phyloP scores from a whole-genome alignment of 2,888 invertebrate genomes.

The Scaptomyza reducta region DNA sequence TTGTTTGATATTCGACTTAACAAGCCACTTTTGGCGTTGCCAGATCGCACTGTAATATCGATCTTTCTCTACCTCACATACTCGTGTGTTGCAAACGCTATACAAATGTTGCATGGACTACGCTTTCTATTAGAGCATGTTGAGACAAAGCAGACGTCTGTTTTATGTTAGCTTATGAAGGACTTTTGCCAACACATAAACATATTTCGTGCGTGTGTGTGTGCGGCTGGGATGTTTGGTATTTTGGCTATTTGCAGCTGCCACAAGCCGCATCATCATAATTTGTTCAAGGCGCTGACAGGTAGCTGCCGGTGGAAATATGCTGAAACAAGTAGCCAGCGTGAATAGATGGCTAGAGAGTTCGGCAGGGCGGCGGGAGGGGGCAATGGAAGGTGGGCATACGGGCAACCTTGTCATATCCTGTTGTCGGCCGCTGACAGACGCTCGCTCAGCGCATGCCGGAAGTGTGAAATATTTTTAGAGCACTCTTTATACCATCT shows the following conservation, averaged over 20 bases:
- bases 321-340: slow-evolving; percentile 43
- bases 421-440: slow-evolving; percentile 68
- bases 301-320: slow-evolving; percentile 63
- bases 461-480: slow-evolving; percentile 77
- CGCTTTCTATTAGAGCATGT: slow-evolving; percentile 8
- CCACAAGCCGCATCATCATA: slow-evolving; percentile 59
- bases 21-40: slow-evolving; percentile 1
- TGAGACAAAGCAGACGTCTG: slow-evolving; percentile 28
- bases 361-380: too few species aligned
- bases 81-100: background rate
- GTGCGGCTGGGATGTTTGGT: slow-evolving; percentile 42
- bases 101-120: slow-evolving; percentile 4
- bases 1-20: too few species aligned
- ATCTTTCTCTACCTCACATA: too few species aligned
- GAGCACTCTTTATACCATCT: slow-evolving; percentile 45
- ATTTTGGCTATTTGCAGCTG: slow-evolving; percentile 41
- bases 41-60: background rate
- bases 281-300: slow-evolving; percentile 62
- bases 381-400: too few species aligned
- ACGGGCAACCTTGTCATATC: slow-evolving; percentile 68
- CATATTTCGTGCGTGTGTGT: slow-evolving; percentile 22
- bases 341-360: too few species aligned
- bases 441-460: slow-evolving; percentile 38
- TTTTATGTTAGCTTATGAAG: slow-evolving; percentile 45
- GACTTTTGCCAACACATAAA: slow-evolving; percentile 35